Evolutionary conservation across 2,113 vertebrate species (phyloP).

Genomic region (Anarrhichthys ocellatus): DNA sequence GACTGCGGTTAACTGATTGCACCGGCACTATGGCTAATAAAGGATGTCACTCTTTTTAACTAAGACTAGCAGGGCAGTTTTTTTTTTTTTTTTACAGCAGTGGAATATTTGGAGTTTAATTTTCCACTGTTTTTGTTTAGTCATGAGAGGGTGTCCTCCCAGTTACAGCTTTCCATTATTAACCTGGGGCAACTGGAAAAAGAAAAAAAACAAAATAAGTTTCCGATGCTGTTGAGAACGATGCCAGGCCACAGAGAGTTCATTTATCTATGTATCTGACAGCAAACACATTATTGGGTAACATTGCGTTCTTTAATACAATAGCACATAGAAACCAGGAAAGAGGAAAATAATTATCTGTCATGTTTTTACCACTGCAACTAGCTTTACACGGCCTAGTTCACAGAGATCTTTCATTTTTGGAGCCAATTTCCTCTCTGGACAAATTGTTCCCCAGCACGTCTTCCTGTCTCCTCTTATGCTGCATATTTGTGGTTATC

Average conservation of each 20-base stretch:
- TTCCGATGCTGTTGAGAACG: slow-evolving; percentile 55
- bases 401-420: slow-evolving; percentile 29
- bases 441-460: slow-evolving; percentile 64
- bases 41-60: slow-evolving; percentile 68
- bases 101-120: slow-evolving; percentile 77
- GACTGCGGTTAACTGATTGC: slow-evolving; percentile 50
- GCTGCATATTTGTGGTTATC: slow-evolving; percentile 71
- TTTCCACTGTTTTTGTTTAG: slow-evolving; percentile 83
- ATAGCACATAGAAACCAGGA: neutral
- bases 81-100: slow-evolving; percentile 56
- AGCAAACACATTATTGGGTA: slow-evolving; percentile 22
- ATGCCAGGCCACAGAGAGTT: slow-evolving; percentile 34
- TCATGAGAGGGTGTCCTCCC: slow-evolving; percentile 72
- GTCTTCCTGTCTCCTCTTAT: slow-evolving; percentile 41
- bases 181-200: slow-evolving; percentile 57
- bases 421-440: slow-evolving; percentile 53
- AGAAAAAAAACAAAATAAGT: slow-evolving; percentile 41
- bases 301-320: slow-evolving; percentile 15
- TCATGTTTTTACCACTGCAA: slow-evolving; percentile 25
- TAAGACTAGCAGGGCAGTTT: slow-evolving; percentile 38
- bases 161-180: slow-evolving; percentile 77
- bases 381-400: slow-evolving; percentile 27
- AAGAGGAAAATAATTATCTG: slow-evolving; percentile 9
- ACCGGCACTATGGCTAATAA: slow-evolving; percentile 63
- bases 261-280: slow-evolving; percentile 9